Evolutionary conservation across 2,888 invertebrate genomes (phyloP), one percentile per base, ranked within the genome.

Genomic region (Drosophila flavopinicola): DNA sequence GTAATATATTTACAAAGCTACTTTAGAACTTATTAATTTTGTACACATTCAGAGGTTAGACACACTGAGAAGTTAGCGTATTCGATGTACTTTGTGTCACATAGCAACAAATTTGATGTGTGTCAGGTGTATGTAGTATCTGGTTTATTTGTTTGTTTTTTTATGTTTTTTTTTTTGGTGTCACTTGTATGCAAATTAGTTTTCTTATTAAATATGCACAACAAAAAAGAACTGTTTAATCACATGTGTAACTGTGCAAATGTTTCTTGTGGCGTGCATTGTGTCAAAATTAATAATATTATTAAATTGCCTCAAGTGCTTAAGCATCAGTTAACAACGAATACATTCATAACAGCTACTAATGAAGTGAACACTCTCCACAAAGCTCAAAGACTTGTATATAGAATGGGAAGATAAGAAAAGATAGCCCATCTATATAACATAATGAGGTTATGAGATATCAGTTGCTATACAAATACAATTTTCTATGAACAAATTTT

Each of bases 11-110:
- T 71, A 71, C 73, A 71, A 45, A 61, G 39, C 61, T 66, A 56
- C 33, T 44, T 45, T 65, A 32, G 6, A 54, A 48, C n/a, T 51
- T 11, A 56, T 71, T 56, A 52, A 56, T 52, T 54, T 70, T 56
- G 38, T 48, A 47, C 41, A 73, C 73, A 71, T 71, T 63, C 67
- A 73, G 27, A 45, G 49, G 71, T 71, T 73, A 72, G 64, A 64
- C 65, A 73, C 58, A 74, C 54, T 39, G 51, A 59, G 33, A 54
- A 60, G 49, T 70, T 70, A 67, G 44, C 27, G 38, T 59, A 23
- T 58, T 58, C 20, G 30, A 58, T 51, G 33, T 33, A 20, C 25
- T 41, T 42, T 27, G 30, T 54, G 30, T 54, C 47, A 48, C 45
- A 63, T 27, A 64, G 54, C 52, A 53, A 45, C 29, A 53, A 63